Percentiles rank a stretch among this genome's conserved stretches.
These are phyloP conservation scores for Pelobates cultripes DNA, from an alignment of 2,797 vertebrate species.

Conservation along the genomic window DNA sequence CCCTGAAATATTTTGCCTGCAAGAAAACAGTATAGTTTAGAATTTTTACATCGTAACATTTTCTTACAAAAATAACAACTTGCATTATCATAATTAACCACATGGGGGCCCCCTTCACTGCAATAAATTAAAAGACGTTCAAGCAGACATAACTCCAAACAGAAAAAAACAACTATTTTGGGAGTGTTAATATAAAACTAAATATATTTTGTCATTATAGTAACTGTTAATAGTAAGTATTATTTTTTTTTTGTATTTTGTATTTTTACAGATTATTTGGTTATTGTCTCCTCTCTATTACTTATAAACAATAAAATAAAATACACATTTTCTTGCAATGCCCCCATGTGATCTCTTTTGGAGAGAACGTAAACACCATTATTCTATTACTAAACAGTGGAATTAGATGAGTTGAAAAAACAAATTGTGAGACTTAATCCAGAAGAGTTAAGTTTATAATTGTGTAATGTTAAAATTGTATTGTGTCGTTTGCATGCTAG, in stretches of 20 bases:
- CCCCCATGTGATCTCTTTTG: too few relatives aligned
- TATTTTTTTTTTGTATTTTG: neutral
- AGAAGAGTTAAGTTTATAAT: too few relatives aligned
- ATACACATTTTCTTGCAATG: too few relatives aligned
- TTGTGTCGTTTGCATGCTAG: too few relatives aligned
- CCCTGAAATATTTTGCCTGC: too few relatives aligned
- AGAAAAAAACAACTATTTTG: conserved; percentile 3
- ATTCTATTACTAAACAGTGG: too few relatives aligned
- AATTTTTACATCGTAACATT: too few relatives aligned
- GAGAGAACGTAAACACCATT: too few relatives aligned
- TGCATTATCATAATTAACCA: conserved; percentile 30
- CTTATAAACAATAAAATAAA: neutral
- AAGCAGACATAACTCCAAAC: neutral
- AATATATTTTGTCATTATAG: conserved; percentile 46
- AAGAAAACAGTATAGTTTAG: too few relatives aligned
- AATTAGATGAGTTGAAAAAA: too few relatives aligned
- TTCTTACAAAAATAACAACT: neutral
- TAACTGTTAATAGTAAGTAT: conserved; percentile 35
- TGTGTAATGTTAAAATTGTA: too few relatives aligned
- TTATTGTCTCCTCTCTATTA: neutral
- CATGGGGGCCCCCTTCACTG: conserved; percentile 48
- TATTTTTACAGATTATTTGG: neutral
- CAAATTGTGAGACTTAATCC: too few relatives aligned
- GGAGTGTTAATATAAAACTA: conserved; percentile 36
- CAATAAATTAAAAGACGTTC: neutral